Evolutionary conservation across 2,797 vertebrate genomes (phyloP).

Genomic region (Rachycentron canadum): DNA sequence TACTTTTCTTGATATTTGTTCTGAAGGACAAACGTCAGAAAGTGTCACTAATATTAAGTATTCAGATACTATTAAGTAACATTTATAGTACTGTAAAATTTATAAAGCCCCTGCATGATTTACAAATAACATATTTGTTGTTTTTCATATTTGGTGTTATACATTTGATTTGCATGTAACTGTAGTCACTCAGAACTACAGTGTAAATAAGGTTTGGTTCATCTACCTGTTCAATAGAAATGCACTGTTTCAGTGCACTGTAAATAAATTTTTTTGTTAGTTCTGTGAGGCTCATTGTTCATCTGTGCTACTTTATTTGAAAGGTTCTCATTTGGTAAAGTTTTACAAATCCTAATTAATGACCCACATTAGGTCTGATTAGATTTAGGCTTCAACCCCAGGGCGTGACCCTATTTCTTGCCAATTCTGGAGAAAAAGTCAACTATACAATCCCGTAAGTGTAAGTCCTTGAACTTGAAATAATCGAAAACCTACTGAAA

Average conservation of each 20-base stretch:
- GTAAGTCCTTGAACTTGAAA: slow-evolving; percentile 29
- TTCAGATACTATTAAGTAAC: no score
- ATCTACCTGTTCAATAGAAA: slow-evolving; percentile 10
- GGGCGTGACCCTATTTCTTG: slow-evolving; percentile 37
- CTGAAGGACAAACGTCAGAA: slow-evolving; percentile 10
- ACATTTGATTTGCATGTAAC: slow-evolving; percentile 3
- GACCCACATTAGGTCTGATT: slow-evolving; percentile 69
- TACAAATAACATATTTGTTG: neutral
- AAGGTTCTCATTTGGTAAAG: slow-evolving; percentile 12
- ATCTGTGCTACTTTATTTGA: slow-evolving; percentile 21
- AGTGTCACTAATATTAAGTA: neutral
- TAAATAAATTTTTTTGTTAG: slow-evolving; percentile 34
- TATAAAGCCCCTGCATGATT: neutral
- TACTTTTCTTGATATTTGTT: neutral
- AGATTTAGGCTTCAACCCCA: slow-evolving; percentile 65
- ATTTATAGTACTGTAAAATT: neutral
- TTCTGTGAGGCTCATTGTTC: slow-evolving; percentile 38
- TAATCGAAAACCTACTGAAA: slow-evolving; percentile 40
- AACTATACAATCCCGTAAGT: slow-evolving; percentile 14
- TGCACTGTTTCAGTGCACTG: slow-evolving; percentile 19
- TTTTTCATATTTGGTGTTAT: slow-evolving; percentile 4
- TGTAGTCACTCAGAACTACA: neutral
- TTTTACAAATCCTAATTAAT: slow-evolving; percentile 58
- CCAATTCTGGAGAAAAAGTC: slow-evolving; percentile 28
- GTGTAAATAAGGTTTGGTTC: slow-evolving; percentile 22